Evolutionary conservation across 2,888 invertebrate species (phyloP).

Genomic region (Philaethria dido): DNA sequence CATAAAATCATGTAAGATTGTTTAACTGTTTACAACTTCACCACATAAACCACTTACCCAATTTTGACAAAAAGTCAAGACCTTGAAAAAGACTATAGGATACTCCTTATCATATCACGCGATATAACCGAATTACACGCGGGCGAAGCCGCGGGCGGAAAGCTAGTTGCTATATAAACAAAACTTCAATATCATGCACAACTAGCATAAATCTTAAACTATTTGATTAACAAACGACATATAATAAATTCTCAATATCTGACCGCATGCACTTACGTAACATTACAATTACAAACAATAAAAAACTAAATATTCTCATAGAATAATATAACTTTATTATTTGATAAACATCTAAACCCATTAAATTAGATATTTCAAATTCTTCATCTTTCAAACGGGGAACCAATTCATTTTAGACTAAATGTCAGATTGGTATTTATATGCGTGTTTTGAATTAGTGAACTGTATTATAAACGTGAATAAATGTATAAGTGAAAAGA

Average conservation of each 20-base stretch:
- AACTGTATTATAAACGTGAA: conserved; percentile 30
- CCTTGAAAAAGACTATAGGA: too few relatives aligned
- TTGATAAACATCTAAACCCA: conserved; percentile 41
- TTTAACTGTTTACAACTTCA: too few relatives aligned
- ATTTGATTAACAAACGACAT: conserved; percentile 10
- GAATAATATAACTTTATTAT: conserved; percentile 37
- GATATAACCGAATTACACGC: too few relatives aligned
- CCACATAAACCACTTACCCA: too few relatives aligned
- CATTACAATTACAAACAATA: conserved; percentile 21
- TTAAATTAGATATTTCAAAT: conserved; percentile 41
- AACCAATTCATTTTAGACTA: conserved; percentile 38
- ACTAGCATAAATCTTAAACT: conserved; percentile 1
- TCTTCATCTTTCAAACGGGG: conserved; percentile 33
- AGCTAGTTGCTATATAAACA: too few relatives aligned
- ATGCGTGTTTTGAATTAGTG: conserved; percentile 39
- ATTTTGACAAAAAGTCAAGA: too few relatives aligned
- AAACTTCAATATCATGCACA: conserved; percentile 8
- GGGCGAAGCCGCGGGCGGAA: too few relatives aligned
- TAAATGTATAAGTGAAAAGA: conserved; percentile 32
- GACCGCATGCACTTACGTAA: conserved; percentile 17
- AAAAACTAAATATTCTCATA: conserved; percentile 29
- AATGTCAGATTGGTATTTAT: conserved; percentile 43
- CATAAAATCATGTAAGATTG: too few relatives aligned
- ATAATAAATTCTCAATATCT: conserved; percentile 19
- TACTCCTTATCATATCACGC: too few relatives aligned